A percentile compares a stretch with the other conserved stretches of the same genome.
These are phyloP conservation scores for Strix uralensis DNA, from an alignment of 2,113 vertebrate species.

Conservation along the genomic window DNA sequence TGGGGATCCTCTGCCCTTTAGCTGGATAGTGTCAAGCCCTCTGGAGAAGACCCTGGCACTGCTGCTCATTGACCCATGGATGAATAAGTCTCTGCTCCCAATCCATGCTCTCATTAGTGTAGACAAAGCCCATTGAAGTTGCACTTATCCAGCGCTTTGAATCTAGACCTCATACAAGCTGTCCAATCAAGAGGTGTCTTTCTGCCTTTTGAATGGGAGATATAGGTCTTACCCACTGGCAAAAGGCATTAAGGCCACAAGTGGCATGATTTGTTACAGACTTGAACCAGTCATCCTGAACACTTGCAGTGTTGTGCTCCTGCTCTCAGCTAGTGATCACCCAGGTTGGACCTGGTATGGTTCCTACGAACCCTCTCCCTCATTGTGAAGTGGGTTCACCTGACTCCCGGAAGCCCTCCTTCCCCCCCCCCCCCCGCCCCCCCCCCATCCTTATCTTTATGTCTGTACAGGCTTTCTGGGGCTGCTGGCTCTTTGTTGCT, in stretches of 20 bases:
- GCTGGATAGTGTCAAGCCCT: background rate
- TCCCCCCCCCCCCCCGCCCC: background rate
- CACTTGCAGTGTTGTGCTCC: fast-evolving
- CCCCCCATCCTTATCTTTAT: background rate
- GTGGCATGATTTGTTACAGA: fast-evolving
- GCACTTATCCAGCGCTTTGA: background rate
- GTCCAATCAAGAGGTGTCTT: background rate
- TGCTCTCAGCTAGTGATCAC: fast-evolving
- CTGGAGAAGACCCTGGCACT: background rate
- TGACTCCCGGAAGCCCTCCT: background rate
- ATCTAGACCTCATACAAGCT: background rate
- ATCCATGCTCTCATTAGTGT: fast-evolving
- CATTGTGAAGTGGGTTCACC: fast-evolving
- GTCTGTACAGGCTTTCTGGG: background rate
- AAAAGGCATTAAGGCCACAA: background rate
- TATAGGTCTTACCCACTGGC: background rate
- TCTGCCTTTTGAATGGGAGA: background rate
- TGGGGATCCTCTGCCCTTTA: background rate
- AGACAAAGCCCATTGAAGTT: background rate
- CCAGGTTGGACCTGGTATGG: background rate
- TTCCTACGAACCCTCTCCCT: background rate
- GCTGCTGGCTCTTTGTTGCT: background rate
- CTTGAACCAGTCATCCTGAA: background rate
- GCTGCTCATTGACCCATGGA: background rate
- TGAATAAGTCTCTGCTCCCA: background rate